Conservation (phyloP, 1,140 invertebrate species). For the Homarus americanus region DNA sequence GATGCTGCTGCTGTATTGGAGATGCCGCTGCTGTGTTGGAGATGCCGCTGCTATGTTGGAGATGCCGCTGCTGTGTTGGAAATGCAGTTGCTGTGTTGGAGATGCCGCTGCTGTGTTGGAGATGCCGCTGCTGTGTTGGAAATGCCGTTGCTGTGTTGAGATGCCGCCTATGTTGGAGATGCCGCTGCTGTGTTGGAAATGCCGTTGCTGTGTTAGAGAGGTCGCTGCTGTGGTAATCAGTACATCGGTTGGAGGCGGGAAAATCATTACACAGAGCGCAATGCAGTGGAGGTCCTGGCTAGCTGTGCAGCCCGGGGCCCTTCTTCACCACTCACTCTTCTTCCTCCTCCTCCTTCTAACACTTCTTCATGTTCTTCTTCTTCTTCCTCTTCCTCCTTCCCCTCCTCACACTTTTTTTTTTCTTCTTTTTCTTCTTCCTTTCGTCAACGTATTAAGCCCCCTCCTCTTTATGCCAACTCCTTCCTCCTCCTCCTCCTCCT, state of each 20-base stretch:
- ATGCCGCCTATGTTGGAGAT: too few species aligned
- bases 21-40: too few species aligned
- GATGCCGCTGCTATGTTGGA: neutral
- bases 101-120: neutral
- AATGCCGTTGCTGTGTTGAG: too few species aligned
- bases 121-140: too few species aligned
- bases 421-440: neutral
- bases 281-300: too few species aligned
- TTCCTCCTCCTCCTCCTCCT: neutral
- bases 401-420: neutral
- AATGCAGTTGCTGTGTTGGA: too few species aligned
- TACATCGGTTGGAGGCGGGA: neutral
- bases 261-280: neutral
- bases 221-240: neutral
- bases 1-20: too few species aligned
- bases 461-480: neutral
- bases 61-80: neutral
- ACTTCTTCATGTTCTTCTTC: neutral
- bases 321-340: too few species aligned
- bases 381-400: neutral
- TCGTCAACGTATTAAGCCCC: neutral
- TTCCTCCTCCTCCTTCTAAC: too few species aligned
- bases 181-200: neutral
- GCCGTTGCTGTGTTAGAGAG: too few species aligned
- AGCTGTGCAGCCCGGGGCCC: too few species aligned